Conservation (phyloP, 2,888 invertebrate species). For the Lepidochitona cinerea region DNA sequence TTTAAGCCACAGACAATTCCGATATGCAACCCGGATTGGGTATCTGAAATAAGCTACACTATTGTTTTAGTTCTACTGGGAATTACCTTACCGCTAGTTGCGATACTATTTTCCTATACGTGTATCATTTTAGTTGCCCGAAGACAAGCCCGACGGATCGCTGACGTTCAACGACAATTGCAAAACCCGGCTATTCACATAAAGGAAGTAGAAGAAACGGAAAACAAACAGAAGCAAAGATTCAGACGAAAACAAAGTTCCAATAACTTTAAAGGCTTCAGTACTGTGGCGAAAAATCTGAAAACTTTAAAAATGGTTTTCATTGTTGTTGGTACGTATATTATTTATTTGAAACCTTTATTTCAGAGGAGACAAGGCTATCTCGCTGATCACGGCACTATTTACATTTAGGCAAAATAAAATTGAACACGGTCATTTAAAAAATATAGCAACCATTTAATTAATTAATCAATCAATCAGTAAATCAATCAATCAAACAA, state of each 20-base stretch:
- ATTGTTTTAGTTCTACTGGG: constrained; percentile 36
- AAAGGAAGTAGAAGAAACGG: not conserved
- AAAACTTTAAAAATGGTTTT: constrained; percentile 38
- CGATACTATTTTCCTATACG: constrained; percentile 44
- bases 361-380: too few species aligned
- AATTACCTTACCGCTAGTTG: constrained; percentile 34
- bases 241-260: not conserved
- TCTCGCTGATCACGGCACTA: too few species aligned
- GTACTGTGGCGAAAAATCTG: constrained; percentile 25
- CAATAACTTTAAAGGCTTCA: constrained; percentile 7
- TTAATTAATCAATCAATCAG: too few species aligned
- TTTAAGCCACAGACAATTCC: constrained; percentile 52
- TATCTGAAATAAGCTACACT: constrained; percentile 28
- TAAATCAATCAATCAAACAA: too few species aligned
- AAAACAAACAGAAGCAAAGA: not conserved
- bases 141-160: constrained; percentile 38
- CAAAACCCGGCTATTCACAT: not conserved
- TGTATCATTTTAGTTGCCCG: constrained; percentile 43
- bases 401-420: too few species aligned
- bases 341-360: too few species aligned
- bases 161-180: constrained; percentile 28
- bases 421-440: too few species aligned
- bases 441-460: too few species aligned
- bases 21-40: constrained; percentile 43
- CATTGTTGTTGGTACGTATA: constrained; percentile 39